These are phyloP conservation scores for Protobothrops flavoviridis DNA, from an alignment of 2,113 vertebrate genomes.

Conservation along the genomic window DNA sequence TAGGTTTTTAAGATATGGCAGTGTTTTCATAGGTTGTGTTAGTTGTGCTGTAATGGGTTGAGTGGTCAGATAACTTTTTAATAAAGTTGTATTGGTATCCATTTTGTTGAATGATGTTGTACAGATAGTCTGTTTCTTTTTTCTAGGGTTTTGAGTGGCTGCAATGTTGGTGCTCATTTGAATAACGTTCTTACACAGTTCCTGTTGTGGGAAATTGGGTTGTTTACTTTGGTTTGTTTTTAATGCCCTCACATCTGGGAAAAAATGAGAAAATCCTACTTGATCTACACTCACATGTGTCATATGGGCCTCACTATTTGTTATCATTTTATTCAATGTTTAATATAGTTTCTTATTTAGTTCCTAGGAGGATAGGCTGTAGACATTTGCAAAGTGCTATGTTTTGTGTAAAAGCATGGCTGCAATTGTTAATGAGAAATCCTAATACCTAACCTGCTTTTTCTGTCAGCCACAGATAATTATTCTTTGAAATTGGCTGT, in stretches of 20 bases:
- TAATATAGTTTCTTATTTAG: neutral
- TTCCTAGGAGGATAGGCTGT: neutral
- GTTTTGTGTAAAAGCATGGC: slow-evolving; percentile 3
- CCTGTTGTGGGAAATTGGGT: neutral
- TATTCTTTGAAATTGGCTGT: slow-evolving; percentile 26
- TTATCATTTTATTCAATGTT: neutral
- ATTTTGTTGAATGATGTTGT: neutral
- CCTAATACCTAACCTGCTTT: neutral
- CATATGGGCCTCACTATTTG: neutral
- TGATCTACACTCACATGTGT: neutral
- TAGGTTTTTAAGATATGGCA: neutral
- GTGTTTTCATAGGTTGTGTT: neutral
- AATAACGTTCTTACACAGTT: neutral
- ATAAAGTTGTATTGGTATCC: neutral
- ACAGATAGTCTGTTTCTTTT: neutral
- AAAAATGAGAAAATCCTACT: neutral
- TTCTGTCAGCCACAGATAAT: neutral
- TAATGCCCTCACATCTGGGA: neutral
- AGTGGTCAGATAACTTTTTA: neutral
- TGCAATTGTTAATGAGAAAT: neutral
- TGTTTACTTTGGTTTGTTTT: neutral
- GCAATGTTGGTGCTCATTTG: neutral
- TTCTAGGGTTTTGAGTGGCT: neutral
- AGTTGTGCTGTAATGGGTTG: neutral
- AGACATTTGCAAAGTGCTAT: neutral